Evolutionary conservation across 2,888 invertebrate genomes (phyloP).

Genomic region (Eristalis pertinax): DNA sequence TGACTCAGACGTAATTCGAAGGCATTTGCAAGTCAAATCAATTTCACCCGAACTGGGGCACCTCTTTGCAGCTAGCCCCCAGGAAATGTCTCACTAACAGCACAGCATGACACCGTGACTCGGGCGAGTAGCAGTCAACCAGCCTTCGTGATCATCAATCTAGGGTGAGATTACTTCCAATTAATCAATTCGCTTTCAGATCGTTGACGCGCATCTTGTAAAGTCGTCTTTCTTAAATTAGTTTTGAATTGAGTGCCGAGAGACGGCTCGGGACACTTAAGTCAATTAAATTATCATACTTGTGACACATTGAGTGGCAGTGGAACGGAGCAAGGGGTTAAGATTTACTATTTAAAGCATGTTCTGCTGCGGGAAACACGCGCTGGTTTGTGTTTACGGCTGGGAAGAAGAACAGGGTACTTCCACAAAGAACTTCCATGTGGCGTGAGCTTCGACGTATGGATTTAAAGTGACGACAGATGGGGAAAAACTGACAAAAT

Average conservation of each 20-base stretch:
- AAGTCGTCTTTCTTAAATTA: constrained; percentile 25
- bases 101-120: not conserved
- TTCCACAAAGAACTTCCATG: too few species aligned
- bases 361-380: not conserved
- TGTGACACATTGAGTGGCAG: not conserved
- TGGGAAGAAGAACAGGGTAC: too few species aligned
- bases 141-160: constrained; percentile 12
- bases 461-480: too few species aligned
- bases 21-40: not conserved
- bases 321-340: constrained; percentile 27
- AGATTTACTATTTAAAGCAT: not conserved
- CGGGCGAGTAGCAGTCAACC: not conserved
- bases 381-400: too few species aligned
- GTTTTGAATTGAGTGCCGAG: not conserved
- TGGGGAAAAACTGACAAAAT: too few species aligned
- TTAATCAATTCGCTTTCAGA: constrained; percentile 51
- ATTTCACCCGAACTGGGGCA: not conserved
- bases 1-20: not conserved
- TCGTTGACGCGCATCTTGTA: constrained; percentile 32
- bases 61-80: not conserved
- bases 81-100: not conserved
- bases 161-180: constrained; percentile 34
- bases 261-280: constrained; percentile 12
- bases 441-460: too few species aligned
- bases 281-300: constrained; percentile 33